phyloP scores from a whole-genome alignment of 2,888 invertebrate genomes.

The Cordilura impudica region DNA sequence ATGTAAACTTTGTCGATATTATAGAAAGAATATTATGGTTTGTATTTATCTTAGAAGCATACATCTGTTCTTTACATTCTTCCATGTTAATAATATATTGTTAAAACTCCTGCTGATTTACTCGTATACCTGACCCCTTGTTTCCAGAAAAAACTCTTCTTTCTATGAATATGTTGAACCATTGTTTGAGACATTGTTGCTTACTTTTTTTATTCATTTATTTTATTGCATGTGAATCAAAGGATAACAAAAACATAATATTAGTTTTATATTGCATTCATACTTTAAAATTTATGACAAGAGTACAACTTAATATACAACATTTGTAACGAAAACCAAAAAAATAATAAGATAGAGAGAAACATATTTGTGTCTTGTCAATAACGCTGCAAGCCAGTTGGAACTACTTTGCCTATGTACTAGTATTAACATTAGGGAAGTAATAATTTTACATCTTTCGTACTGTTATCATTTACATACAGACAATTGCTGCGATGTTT shows the following conservation, averaged over 20 bases:
- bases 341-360: constrained; percentile 9
- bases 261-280: constrained; percentile 48
- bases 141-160: no score
- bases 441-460: no score
- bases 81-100: no score
- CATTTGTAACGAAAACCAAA: constrained; percentile 34
- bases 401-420: constrained; percentile 5
- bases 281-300: constrained; percentile 46
- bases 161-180: neutral
- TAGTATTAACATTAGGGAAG: no score
- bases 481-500: no score
- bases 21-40: no score
- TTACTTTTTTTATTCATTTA: neutral
- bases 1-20: no score
- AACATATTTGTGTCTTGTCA: constrained; percentile 43
- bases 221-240: constrained; percentile 25
- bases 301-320: constrained; percentile 56
- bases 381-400: constrained; percentile 39
- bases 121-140: constrained; percentile 46
- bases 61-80: no score
- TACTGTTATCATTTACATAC: no score
- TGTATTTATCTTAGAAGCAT: no score
- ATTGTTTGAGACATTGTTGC: neutral
- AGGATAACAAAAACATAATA: constrained; percentile 43
- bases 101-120: constrained; percentile 57